These are phyloP conservation scores for Esox masquinongy DNA, from an alignment of 2,797 vertebrate species.

Conservation along the genomic window DNA sequence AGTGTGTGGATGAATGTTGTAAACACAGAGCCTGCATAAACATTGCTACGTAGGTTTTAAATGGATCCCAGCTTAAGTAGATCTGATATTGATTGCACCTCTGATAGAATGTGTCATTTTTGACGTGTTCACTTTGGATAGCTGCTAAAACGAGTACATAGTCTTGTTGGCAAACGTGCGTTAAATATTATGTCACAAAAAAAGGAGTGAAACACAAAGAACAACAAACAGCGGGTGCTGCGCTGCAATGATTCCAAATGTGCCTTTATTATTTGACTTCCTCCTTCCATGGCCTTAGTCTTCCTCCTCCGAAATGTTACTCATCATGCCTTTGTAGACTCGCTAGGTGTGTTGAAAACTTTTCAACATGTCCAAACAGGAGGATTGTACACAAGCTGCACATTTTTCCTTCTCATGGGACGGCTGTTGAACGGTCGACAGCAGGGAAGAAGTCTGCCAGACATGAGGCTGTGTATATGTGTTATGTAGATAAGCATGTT, in stretches of 20 bases:
- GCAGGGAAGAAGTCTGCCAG: not conserved
- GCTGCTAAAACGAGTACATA: too few relatives aligned
- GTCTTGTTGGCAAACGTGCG: too few relatives aligned
- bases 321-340: not conserved
- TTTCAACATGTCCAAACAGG: not conserved
- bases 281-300: not conserved
- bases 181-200: too few relatives aligned
- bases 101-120: not conserved
- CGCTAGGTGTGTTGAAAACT: not conserved
- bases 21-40: too few relatives aligned
- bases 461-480: not conserved
- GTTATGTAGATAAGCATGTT: not conserved
- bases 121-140: too few relatives aligned
- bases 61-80: too few relatives aligned
- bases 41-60: too few relatives aligned
- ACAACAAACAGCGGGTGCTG: not conserved
- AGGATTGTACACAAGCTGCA: not conserved
- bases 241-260: not conserved
- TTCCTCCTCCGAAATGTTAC: not conserved
- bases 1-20: too few relatives aligned
- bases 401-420: conserved; percentile 1
- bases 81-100: not conserved
- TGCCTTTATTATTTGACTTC: not conserved
- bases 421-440: not conserved
- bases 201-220: not conserved